phyloP scores from a whole-genome alignment of 2,888 invertebrate species.

The Calameuta idolon region DNA sequence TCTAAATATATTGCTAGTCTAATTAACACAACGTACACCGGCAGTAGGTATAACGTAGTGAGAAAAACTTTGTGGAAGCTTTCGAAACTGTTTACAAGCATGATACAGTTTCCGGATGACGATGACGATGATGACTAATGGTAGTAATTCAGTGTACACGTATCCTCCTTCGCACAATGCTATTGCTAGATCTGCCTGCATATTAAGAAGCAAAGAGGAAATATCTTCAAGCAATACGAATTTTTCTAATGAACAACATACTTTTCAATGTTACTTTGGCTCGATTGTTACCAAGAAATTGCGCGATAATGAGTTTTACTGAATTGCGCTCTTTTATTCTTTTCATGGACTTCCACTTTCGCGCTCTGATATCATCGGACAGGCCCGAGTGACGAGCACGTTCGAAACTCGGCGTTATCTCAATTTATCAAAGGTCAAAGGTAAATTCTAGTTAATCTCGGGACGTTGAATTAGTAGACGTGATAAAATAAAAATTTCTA shows the following conservation, averaged over 20 bases:
- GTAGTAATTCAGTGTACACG: background rate
- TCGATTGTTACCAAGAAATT: background rate
- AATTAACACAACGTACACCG: background rate
- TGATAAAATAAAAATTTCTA: constrained; percentile 29
- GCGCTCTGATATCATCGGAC: background rate
- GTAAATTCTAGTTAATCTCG: background rate
- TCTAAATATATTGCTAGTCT: constrained; percentile 1
- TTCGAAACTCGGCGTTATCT: background rate
- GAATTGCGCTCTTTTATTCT: background rate
- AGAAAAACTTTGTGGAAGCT: background rate
- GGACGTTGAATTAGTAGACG: background rate
- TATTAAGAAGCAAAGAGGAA: background rate
- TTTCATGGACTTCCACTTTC: background rate
- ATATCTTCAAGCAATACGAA: background rate
- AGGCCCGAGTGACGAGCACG: background rate
- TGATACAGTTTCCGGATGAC: constrained; percentile 5
- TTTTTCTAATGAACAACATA: background rate
- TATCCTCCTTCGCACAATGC: background rate
- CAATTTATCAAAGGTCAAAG: background rate
- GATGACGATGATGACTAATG: constrained; percentile 1
- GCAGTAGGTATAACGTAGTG: background rate
- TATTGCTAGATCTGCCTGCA: background rate
- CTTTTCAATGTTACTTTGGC: background rate
- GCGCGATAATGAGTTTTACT: background rate
- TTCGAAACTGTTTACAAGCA: background rate